Base-by-base conservation (phyloP, 2,113 vertebrate species). In the Anarrhichthys ocellatus region DNA sequence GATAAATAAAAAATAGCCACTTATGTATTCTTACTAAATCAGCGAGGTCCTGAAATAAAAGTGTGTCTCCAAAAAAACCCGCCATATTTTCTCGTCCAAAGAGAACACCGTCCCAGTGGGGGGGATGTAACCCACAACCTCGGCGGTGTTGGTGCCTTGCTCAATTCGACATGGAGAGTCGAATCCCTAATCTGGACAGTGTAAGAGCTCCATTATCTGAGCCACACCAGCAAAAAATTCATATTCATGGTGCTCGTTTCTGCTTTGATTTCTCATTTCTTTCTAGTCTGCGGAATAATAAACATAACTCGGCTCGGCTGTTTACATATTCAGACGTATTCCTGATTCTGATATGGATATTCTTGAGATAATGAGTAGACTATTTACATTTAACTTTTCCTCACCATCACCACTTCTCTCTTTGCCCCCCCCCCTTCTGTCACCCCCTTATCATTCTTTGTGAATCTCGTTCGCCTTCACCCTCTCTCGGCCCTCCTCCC, bases 291-390 rank as follows among this genome's bases (percentile, higher is more conserved):
- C 88, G 78, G 90, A 91, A 92, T 90, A 91, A 92, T 85, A 91
- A 92, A 88, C 88, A 88, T 40, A 82, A 83, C 81, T 85, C 71
- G 67, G 78, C 85, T 92, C 82, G 4, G 82, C 87, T 90, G 91
- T 94, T 93, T 92, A 91, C 89, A 92, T 93, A 94, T 94, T 89
- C 93, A 87, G 82, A 91, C 91, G 86, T 81, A 80, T 88, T 88
- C 81, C 78, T 84, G 74, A 93, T 89, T 91, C 81, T 80, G 85
- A 93, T 89, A 90, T 81, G 84, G 90, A 90, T 93, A 91, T 91
- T 91, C 87, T 82, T 38, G 46, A 76, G 84, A 93, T 93, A 93
- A 93, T 92, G 91, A 94, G 88, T 84, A 64, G 83, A 83, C 82
- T 90, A 88, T 92, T 91, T 93, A 90, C 91, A 92, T 90, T 90